Percentiles rank a stretch among this genome's conserved stretches.
phyloP scores from a whole-genome alignment of 2,113 vertebrate species.

The Malaclemys terrapin region DNA sequence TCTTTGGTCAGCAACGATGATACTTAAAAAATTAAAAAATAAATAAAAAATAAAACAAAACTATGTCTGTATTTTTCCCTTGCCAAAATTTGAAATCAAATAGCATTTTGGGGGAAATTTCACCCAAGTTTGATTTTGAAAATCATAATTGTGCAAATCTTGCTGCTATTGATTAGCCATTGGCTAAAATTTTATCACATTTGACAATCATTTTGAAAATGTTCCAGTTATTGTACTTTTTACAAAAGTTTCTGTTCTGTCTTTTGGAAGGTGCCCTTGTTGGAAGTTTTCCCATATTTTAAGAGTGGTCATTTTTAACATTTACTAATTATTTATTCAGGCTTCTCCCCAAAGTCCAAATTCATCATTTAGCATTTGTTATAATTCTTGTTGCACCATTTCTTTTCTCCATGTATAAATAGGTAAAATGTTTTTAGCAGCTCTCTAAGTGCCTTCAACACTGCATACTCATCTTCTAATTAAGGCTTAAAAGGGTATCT shows the following conservation, averaged over 20 bases:
- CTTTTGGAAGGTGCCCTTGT: background rate
- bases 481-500: background rate
- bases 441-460: background rate
- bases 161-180: background rate
- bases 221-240: background rate
- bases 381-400: background rate
- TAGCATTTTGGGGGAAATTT: background rate
- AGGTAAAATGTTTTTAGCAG: background rate
- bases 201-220: background rate
- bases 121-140: background rate
- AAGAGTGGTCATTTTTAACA: background rate
- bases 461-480: constrained; percentile 1
- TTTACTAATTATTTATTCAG: background rate
- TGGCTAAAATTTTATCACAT: background rate
- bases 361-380: background rate
- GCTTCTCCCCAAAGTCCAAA: background rate
- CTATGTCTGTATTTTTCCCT: background rate
- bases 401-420: background rate
- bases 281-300: background rate
- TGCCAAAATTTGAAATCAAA: background rate
- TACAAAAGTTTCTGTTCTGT: background rate
- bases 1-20: background rate
- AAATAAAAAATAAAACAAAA: too few species aligned
- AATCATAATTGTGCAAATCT: background rate
- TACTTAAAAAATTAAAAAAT: background rate